These are phyloP conservation scores for Gnathochromis pfefferi DNA, from an alignment of 2,113 vertebrate species.

Conservation along the genomic window DNA sequence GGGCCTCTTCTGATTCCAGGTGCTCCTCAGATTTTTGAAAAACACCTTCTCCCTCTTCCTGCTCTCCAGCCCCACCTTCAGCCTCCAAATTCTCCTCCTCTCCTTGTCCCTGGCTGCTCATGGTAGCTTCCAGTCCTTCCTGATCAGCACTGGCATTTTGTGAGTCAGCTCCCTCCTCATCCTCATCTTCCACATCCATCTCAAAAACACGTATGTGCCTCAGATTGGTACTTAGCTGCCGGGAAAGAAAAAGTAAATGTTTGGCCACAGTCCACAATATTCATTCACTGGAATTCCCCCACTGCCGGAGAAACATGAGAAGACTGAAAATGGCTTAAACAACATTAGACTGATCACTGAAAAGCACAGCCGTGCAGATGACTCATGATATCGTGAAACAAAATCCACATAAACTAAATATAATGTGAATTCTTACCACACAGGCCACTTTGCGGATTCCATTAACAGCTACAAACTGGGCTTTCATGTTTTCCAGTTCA, in stretches of 20 bases:
- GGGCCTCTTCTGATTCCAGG: slow-evolving; percentile 51
- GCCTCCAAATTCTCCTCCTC: slow-evolving; percentile 10
- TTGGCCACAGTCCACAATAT: neutral
- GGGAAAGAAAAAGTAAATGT: neutral
- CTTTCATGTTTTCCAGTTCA: slow-evolving; percentile 93
- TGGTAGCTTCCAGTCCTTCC: slow-evolving; percentile 63
- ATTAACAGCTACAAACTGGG: slow-evolving; percentile 91
- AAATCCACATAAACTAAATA: neutral
- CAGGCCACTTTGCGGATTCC: slow-evolving; percentile 94
- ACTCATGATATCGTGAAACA: neutral
- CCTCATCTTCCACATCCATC: slow-evolving; percentile 97
- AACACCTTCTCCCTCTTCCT: neutral
- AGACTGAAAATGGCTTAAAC: neutral
- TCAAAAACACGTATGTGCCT: slow-evolving; percentile 92
- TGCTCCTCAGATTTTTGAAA: slow-evolving; percentile 13
- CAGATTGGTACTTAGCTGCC: slow-evolving; percentile 88
- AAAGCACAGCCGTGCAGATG: neutral
- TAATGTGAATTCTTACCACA: slow-evolving; percentile 72
- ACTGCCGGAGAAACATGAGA: neutral
- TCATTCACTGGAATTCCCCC: neutral
- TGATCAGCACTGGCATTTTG: slow-evolving; percentile 72
- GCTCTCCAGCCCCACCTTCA: neutral
- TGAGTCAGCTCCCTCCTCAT: slow-evolving; percentile 80
- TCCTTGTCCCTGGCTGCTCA: slow-evolving; percentile 43
- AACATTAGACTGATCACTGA: neutral